These are phyloP conservation scores for Tyrannus savana DNA, from an alignment of 2,113 vertebrate genomes.

Conservation along the genomic window DNA sequence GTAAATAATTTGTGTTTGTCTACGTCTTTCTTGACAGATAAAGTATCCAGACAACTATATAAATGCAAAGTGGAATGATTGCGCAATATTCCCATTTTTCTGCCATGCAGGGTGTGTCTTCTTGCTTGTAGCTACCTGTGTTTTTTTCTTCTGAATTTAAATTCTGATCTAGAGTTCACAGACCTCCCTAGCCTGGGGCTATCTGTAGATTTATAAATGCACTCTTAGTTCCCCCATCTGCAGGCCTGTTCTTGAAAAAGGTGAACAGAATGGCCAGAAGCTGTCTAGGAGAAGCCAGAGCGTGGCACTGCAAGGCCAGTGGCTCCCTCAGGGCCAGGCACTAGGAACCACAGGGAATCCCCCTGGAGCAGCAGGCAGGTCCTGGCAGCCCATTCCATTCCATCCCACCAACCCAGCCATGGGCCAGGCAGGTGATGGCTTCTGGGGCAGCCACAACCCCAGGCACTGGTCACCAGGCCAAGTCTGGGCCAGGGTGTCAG, in stretches of 20 bases:
- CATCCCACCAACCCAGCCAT: accelerated
- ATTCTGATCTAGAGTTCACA: neutral
- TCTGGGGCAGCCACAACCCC: neutral
- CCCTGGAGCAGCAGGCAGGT: neutral
- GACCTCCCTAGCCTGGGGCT: neutral
- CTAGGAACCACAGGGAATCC: neutral
- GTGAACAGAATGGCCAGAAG: neutral
- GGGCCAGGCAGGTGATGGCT: neutral
- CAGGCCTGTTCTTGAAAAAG: neutral
- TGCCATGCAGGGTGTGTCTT: neutral
- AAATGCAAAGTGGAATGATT: neutral
- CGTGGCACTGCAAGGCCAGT: neutral
- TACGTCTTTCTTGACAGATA: neutral
- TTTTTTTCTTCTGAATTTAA: neutral
- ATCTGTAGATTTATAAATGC: neutral
- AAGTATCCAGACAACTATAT: neutral
- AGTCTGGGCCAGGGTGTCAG: neutral
- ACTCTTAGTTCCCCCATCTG: neutral
- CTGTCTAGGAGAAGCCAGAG: neutral
- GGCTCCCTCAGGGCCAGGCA: neutral
- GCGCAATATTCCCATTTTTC: neutral
- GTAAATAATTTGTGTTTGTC: neutral
- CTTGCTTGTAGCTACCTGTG: neutral
- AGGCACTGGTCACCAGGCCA: neutral
- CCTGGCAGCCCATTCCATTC: neutral